Evolutionary conservation across 2,797 vertebrate genomes (phyloP).

Genomic region (Syndactyla subalaris): DNA sequence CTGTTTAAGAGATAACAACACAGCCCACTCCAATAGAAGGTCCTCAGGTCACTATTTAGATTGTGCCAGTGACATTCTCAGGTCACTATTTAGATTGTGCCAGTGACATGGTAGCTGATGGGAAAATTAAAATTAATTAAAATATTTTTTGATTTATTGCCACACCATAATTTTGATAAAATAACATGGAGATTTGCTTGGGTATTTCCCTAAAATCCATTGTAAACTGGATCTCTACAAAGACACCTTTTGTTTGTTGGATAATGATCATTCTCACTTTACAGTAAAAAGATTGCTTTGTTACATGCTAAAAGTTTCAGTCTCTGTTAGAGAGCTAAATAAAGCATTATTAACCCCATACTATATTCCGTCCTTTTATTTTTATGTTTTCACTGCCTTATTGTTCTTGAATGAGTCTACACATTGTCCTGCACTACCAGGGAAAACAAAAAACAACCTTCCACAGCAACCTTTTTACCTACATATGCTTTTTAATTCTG

Average conservation of each 20-base stretch:
- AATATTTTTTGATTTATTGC: constrained; percentile 2
- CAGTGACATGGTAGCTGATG: background rate
- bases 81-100: background rate
- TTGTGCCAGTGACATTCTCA: background rate
- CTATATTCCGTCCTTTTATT: background rate
- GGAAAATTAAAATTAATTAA: background rate
- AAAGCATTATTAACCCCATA: background rate
- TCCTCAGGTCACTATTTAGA: background rate
- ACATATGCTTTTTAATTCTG: background rate
- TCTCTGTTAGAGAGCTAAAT: background rate
- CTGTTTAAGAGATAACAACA: background rate
- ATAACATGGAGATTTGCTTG: background rate
- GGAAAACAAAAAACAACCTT: background rate
- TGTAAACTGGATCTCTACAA: background rate
- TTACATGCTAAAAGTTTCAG: background rate
- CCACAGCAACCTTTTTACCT: background rate
- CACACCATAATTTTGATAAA: background rate
- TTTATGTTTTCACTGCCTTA: background rate
- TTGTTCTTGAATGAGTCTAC: background rate
- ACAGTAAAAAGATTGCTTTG: background rate
- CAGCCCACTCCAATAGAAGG: background rate
- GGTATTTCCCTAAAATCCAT: background rate
- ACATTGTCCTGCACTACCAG: background rate
- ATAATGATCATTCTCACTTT: background rate
- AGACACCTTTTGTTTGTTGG: background rate